Evolutionary conservation across 2,888 invertebrate species (phyloP).

Genomic region (Synanthedon formicaeformis): DNA sequence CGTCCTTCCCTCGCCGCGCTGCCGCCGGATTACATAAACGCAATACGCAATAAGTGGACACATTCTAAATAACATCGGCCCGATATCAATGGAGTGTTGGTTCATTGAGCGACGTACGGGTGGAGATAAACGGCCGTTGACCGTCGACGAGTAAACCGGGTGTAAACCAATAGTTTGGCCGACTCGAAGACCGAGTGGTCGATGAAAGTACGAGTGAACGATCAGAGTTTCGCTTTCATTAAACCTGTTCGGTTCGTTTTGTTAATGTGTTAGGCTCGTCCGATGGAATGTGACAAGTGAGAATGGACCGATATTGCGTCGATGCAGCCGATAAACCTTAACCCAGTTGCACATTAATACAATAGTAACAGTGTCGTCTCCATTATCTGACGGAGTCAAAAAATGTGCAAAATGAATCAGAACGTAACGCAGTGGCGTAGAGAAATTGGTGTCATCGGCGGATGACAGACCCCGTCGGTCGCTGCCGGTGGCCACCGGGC

Average conservation of each 20-base stretch:
- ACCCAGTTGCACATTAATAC: not conserved
- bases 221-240: not conserved
- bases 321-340: not conserved
- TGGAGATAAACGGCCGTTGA: too few relatives aligned
- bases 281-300: too few relatives aligned
- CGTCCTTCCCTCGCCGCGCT: too few relatives aligned
- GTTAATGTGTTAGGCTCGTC: too few relatives aligned
- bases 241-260: not conserved
- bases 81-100: too few relatives aligned
- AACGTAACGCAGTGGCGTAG: slow-evolving; percentile 15
- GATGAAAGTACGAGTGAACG: not conserved
- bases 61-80: too few relatives aligned
- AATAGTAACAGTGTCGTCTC: not conserved
- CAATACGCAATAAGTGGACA: too few relatives aligned
- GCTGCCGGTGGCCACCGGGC: slow-evolving; percentile 31
- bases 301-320: not conserved
- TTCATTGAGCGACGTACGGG: too few relatives aligned
- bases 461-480: slow-evolving; percentile 31
- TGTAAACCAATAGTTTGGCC: too few relatives aligned
- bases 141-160: too few relatives aligned
- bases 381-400: too few relatives aligned
- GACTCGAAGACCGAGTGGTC: not conserved
- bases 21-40: too few relatives aligned
- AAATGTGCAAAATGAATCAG: not conserved
- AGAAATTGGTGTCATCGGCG: slow-evolving; percentile 66